phyloP scores from a whole-genome alignment of 2,113 vertebrate genomes.

The Calidris pugnax region DNA sequence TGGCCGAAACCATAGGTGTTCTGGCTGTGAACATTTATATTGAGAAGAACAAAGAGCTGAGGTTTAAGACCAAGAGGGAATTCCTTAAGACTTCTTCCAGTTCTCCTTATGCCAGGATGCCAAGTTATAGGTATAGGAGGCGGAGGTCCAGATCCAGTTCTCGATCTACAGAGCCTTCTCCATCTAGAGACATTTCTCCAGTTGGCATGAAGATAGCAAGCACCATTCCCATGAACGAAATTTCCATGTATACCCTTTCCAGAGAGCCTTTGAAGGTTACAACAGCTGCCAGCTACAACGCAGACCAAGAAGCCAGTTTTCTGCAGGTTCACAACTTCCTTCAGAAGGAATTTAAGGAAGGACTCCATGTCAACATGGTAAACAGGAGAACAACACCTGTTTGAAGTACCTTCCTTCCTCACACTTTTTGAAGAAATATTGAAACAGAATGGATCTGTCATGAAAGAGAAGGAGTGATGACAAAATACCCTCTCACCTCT shows the following conservation, averaged over 20 bases:
- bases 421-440: background rate
- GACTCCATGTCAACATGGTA: conserved; percentile 79
- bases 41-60: conserved; percentile 93
- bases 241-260: conserved; percentile 95
- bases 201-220: conserved; percentile 85
- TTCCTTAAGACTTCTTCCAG: conserved; percentile 92
- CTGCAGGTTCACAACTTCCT: conserved; percentile 98
- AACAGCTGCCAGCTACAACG: conserved; percentile 88
- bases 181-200: conserved; percentile 88
- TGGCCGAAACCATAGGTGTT: conserved; percentile 94
- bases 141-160: conserved; percentile 91
- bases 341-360: conserved; percentile 92
- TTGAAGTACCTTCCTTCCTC: conserved; percentile 71
- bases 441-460: conserved; percentile 18
- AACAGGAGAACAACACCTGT: conserved; percentile 96
- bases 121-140: conserved; percentile 91
- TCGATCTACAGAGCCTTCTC: conserved; percentile 88
- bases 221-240: conserved; percentile 88
- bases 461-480: background rate
- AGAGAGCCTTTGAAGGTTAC: conserved; percentile 87
- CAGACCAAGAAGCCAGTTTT: conserved; percentile 90
- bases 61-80: conserved; percentile 87
- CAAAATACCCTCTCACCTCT: conserved; percentile 63
- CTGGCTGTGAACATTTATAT: conserved; percentile 98
- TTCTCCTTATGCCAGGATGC: conserved; percentile 95